phyloP scores from a whole-genome alignment of 2,113 vertebrate genomes.

The Daphoenositta chrysoptera region DNA sequence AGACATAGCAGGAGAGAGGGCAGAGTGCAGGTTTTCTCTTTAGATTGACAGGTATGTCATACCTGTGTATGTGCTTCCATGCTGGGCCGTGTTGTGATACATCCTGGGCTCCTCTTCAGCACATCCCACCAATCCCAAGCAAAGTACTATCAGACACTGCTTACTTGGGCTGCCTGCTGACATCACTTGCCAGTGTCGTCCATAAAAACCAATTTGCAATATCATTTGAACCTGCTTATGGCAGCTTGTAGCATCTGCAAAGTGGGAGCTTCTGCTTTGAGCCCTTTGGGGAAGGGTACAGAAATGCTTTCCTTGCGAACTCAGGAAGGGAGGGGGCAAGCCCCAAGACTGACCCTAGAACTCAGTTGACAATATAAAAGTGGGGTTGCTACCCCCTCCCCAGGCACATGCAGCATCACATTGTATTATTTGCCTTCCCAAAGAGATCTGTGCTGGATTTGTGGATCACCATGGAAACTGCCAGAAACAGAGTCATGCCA shows the following conservation, averaged over 20 bases:
- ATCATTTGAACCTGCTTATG: not conserved
- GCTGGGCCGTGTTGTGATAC: not conserved
- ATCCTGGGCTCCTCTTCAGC: not conserved
- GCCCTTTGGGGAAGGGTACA: not conserved
- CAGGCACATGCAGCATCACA: not conserved
- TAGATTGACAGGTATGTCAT: not conserved
- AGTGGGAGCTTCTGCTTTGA: not conserved
- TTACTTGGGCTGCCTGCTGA: not conserved
- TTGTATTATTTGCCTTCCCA: not conserved
- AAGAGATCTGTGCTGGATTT: not conserved
- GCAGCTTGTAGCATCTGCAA: not conserved
- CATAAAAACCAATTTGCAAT: not conserved
- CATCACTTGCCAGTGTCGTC: not conserved
- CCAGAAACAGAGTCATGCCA: not conserved
- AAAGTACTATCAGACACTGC: not conserved
- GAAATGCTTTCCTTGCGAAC: not conserved
- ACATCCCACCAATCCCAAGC: not conserved
- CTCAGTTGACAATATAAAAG: not conserved
- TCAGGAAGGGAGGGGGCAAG: not conserved
- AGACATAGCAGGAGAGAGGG: not conserved
- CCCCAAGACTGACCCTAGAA: not conserved
- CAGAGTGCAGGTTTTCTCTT: not conserved
- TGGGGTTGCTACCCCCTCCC: not conserved
- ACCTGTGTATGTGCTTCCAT: not conserved
- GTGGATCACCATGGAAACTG: constrained; percentile 16